Conservation (phyloP, 2,888 invertebrate species). For the Yponomeuta malinellus region DNA sequence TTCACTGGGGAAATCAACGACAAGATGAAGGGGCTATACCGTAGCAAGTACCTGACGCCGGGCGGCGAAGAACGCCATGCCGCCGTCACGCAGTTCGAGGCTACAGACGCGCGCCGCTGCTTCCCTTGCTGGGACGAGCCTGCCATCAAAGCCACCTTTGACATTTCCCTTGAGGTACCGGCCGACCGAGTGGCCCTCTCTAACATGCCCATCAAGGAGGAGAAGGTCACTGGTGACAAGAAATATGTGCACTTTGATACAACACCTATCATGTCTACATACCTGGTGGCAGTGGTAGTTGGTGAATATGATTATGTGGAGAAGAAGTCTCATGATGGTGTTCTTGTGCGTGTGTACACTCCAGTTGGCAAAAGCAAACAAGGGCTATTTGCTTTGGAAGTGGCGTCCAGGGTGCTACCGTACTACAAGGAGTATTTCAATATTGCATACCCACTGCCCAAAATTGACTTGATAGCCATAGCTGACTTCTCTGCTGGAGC, state of each 20-base stretch:
- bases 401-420: constrained; percentile 92
- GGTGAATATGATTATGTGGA: constrained; percentile 97
- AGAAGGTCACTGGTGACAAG: constrained; percentile 59
- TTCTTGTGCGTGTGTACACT: constrained; percentile 87
- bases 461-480: constrained; percentile 97
- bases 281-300: constrained; percentile 94
- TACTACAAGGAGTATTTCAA: constrained; percentile 97
- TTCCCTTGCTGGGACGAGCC: constrained; percentile 99
- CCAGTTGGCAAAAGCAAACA: constrained; percentile 94
- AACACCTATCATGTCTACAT: constrained; percentile 96
- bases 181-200: constrained; percentile 90
- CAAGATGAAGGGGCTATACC: constrained; percentile 96
- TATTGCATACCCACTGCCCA: constrained; percentile 95
- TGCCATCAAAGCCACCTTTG: constrained; percentile 95
- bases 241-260: constrained; percentile 83
- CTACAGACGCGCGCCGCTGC: constrained; percentile 92
- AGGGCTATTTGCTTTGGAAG: constrained; percentile 93
- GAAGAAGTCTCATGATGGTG: constrained; percentile 86
- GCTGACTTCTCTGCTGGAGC: constrained; percentile 97
- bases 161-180: constrained; percentile 89
- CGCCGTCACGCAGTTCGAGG: constrained; percentile 94
- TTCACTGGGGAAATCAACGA: constrained; percentile 93
- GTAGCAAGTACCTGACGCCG: constrained; percentile 87
- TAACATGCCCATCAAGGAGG: constrained; percentile 87
- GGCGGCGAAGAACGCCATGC: constrained; percentile 87